Percentiles rank a stretch among this genome's conserved stretches.
Conservation (phyloP, 1,140 invertebrate species). For the Planococcus citri region DNA sequence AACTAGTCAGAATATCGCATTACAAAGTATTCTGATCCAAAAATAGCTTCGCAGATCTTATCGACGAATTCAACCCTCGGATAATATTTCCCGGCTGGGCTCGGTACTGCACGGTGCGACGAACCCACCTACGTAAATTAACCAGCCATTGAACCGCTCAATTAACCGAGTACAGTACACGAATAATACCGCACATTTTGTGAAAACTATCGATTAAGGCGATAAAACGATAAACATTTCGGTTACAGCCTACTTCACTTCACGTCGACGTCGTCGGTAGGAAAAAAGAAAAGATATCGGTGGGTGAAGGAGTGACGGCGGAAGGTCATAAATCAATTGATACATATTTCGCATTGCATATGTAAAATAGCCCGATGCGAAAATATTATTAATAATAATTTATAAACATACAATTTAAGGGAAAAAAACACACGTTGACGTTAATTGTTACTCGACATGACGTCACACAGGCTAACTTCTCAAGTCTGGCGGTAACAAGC, state of each 20-base stretch:
- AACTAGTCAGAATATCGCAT: too few species aligned
- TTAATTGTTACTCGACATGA: background rate
- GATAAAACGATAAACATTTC: background rate
- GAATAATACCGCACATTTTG: too few species aligned
- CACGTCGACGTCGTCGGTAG: too few species aligned
- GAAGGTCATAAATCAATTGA: too few species aligned
- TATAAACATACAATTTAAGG: background rate
- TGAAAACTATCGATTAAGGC: background rate
- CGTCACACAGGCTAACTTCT: conserved; percentile 1
- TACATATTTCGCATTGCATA: too few species aligned
- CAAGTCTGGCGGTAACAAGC: background rate
- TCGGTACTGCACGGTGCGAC: background rate
- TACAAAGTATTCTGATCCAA: too few species aligned
- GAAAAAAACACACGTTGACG: background rate
- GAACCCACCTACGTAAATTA: background rate
- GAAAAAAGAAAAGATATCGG: background rate
- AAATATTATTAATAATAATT: background rate
- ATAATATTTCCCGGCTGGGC: too few species aligned
- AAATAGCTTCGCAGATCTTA: too few species aligned
- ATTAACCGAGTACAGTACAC: background rate
- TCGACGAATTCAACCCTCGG: too few species aligned
- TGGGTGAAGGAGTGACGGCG: too few species aligned
- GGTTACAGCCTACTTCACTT: background rate
- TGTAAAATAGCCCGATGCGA: too few species aligned
- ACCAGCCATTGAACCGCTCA: background rate